A percentile compares a stretch with the other conserved stretches of the same genome.
These are phyloP conservation scores for Crepidodera aurea DNA, from an alignment of 2,888 invertebrate genomes.

Conservation along the genomic window DNA sequence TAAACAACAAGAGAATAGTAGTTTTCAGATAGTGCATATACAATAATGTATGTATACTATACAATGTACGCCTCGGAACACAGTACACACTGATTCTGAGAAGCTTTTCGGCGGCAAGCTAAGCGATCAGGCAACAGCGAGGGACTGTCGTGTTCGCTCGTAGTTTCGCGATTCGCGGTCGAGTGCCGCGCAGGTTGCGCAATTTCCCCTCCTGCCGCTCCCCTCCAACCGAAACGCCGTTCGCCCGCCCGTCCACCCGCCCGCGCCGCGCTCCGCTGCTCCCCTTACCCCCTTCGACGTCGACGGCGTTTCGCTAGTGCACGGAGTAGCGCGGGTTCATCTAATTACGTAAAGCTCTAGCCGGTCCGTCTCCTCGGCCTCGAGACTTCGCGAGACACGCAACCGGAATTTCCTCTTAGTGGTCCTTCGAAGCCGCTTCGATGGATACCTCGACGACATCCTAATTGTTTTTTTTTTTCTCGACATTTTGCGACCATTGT, in stretches of 20 bases:
- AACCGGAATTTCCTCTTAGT: conserved; percentile 40
- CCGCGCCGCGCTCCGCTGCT: conserved; percentile 37
- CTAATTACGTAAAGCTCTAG: conserved; percentile 51
- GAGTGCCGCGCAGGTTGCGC: conserved; percentile 52
- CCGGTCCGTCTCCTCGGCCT: conserved; percentile 39
- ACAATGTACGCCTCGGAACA: conserved; percentile 59
- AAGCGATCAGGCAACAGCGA: conserved; percentile 63
- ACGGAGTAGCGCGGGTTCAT: conserved; percentile 35
- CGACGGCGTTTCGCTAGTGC: conserved; percentile 23
- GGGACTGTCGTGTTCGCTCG: conserved; percentile 61
- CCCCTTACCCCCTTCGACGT: conserved; percentile 29
- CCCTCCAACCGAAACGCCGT: conserved; percentile 25
- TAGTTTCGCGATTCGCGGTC: conserved; percentile 58
- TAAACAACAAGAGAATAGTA: conserved; percentile 22
- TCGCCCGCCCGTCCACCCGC: conserved; percentile 30
- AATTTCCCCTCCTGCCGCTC: conserved; percentile 52
- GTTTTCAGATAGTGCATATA: conserved; percentile 23
- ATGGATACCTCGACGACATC: neutral
- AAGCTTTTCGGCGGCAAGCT: conserved; percentile 63
- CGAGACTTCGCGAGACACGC: conserved; percentile 41
- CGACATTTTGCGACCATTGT: neutral
- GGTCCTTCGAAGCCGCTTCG: conserved; percentile 30
- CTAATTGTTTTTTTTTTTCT: neutral
- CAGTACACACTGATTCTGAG: conserved; percentile 57
- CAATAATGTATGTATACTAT: conserved; percentile 44